A percentile compares a stretch with the other conserved stretches of the same genome.
phyloP scores from a whole-genome alignment of 1,140 invertebrate species.

The Drosophila teissieri region DNA sequence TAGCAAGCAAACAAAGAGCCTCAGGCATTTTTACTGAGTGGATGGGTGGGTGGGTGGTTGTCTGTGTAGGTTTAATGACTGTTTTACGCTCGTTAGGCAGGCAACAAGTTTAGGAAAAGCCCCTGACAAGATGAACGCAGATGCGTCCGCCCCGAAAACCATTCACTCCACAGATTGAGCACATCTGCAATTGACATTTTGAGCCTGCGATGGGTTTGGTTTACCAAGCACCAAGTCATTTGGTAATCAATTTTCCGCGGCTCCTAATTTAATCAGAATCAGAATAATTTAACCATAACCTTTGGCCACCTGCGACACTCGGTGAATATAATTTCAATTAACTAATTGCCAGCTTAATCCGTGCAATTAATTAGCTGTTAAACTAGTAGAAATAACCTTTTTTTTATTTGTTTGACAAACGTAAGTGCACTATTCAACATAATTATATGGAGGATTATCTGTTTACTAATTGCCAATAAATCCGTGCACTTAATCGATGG shows the following conservation, averaged over 20 bases:
- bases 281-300: not conserved
- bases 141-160: slow-evolving; percentile 10
- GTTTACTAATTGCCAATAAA: not conserved
- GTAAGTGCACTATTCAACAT: not conserved
- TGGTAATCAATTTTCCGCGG: slow-evolving; percentile 36
- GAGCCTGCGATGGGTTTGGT: slow-evolving; percentile 13
- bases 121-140: slow-evolving; percentile 11
- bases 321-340: slow-evolving; percentile 1
- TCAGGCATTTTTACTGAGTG: not conserved
- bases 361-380: not conserved
- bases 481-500: not conserved
- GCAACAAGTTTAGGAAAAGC: slow-evolving; percentile 32
- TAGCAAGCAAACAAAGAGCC: slow-evolving; percentile 20
- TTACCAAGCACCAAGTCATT: slow-evolving; percentile 13
- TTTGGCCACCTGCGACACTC: slow-evolving; percentile 26
- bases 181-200: slow-evolving; percentile 51
- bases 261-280: slow-evolving; percentile 32
- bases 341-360: not conserved
- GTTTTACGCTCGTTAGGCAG: slow-evolving; percentile 16
- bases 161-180: slow-evolving; percentile 7
- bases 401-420: not conserved
- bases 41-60: slow-evolving; percentile 1
- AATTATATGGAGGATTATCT: not conserved
- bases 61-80: slow-evolving; percentile 18
- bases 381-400: not conserved